Base-by-base conservation (phyloP, 2,888 invertebrate species). In the Halictus quadricinctus region DNA sequence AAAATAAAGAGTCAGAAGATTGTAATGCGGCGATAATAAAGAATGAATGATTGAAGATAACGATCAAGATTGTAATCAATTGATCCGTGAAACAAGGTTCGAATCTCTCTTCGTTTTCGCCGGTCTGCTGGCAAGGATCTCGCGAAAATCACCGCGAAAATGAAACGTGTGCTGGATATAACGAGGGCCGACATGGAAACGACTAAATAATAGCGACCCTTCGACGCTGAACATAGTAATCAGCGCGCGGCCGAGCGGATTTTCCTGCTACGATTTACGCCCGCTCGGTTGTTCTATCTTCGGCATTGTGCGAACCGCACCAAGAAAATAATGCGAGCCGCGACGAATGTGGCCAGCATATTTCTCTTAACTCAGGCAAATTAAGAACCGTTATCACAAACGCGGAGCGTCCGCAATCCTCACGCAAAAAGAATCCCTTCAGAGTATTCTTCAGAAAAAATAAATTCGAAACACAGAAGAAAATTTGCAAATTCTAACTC, bases 141-240 rank as follows among this genome's bases (percentile, higher is more conserved):
- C 66, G 41, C 64, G 25, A 29, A 64, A 64, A 64, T 29, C 64
- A 29, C 8, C 29, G 29, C 43, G 46, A 66, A 66, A 25, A 76
- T 72, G 54, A 36, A 83, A 70, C 72, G 70, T 50, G 48, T 29
- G 54, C 21, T 48, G 83, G 50, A 41, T 41, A 70, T 64, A 80
- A 73, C 41, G 48, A 46, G 60, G 43, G 36, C 54, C 76, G 73
- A 82, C 58, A 41, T 69, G 76, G 69, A 69, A 83, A 81, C 81
- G 82, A 69, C 82, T 29, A 80, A 80, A 80, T 82, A 83, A 83
- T 83, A 58, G 73, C 58, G 76, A 69, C 43, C 69, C 83, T 77
- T 83, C 73, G 76, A 82, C 72, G 76, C n/a, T 82, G 72, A 25
- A 75, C 76, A 83, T 60, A 64, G 82, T 76, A 81, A 83, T 83